Evolutionary conservation across 2,888 invertebrate genomes (phyloP).

Genomic region (Unio pictorum): DNA sequence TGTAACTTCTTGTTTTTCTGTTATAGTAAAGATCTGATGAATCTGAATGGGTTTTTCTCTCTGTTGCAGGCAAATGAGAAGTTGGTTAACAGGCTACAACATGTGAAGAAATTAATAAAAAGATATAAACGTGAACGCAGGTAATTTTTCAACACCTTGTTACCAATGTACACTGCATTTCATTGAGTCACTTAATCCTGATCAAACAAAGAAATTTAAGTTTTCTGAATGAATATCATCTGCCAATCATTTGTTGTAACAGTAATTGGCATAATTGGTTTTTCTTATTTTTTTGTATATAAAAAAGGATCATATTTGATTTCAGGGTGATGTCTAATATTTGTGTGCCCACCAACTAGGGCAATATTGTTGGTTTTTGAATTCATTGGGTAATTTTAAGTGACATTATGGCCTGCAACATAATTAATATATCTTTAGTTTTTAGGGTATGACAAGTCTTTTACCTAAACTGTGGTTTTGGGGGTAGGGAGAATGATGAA

Average conservation of each 20-base stretch:
- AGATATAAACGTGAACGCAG: slow-evolving; percentile 63
- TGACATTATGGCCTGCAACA: too few species aligned
- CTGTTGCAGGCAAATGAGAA: slow-evolving; percentile 66
- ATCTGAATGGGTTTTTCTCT: slow-evolving; percentile 3
- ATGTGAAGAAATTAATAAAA: slow-evolving; percentile 64
- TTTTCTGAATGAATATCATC: too few species aligned
- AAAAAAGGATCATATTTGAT: background rate
- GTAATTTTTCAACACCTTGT: slow-evolving; percentile 27
- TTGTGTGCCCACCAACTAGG: too few species aligned
- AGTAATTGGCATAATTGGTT: background rate
- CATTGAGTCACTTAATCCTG: too few species aligned
- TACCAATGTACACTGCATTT: too few species aligned
- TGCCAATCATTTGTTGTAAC: background rate
- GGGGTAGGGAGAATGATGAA: too few species aligned
- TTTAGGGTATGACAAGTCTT: too few species aligned
- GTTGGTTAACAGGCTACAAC: slow-evolving; percentile 65
- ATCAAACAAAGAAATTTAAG: too few species aligned
- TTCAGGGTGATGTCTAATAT: background rate
- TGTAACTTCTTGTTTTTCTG: background rate
- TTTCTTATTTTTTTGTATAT: background rate
- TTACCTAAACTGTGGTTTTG: too few species aligned
- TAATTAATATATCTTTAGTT: background rate
- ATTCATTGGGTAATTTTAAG: too few species aligned
- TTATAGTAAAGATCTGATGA: background rate
- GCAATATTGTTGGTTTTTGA: too few species aligned